These are phyloP conservation scores for Acanthopagrus latus DNA, from an alignment of 2,797 vertebrate genomes.

Conservation along the genomic window DNA sequence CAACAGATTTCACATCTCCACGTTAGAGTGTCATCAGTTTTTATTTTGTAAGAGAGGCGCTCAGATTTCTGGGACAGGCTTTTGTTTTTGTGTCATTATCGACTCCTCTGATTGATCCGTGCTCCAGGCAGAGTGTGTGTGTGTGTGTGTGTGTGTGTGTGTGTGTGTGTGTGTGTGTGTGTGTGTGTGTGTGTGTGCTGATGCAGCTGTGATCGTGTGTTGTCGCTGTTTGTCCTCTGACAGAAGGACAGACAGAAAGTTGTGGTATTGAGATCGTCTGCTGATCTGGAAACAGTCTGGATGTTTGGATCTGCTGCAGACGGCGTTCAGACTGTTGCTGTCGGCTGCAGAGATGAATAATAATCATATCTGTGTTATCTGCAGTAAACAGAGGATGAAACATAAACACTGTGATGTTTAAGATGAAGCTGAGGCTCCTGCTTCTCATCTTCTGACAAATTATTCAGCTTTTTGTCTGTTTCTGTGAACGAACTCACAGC, in stretches of 20 bases:
- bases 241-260: constrained; percentile 25
- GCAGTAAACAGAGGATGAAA: not conserved
- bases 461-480: not conserved
- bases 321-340: no score
- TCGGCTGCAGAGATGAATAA: no score
- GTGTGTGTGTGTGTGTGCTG: no score
- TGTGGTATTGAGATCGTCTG: not conserved
- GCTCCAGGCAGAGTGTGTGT: not conserved
- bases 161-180: no score
- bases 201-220: no score
- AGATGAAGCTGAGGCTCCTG: not conserved
- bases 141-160: no score
- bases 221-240: constrained; percentile 33
- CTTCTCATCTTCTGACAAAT: not conserved
- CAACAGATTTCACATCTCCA: not conserved
- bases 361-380: no score
- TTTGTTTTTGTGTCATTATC: not conserved
- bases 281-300: not conserved
- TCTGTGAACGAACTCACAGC: no score
- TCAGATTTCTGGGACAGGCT: not conserved
- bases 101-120: not conserved
- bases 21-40: not conserved
- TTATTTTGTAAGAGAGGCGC: not conserved
- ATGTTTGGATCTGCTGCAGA: not conserved
- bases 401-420: not conserved